Evolutionary conservation across 2,888 invertebrate species (phyloP), one percentile per base, ranked within the genome.

Genomic region (Mimachlamys varia): DNA sequence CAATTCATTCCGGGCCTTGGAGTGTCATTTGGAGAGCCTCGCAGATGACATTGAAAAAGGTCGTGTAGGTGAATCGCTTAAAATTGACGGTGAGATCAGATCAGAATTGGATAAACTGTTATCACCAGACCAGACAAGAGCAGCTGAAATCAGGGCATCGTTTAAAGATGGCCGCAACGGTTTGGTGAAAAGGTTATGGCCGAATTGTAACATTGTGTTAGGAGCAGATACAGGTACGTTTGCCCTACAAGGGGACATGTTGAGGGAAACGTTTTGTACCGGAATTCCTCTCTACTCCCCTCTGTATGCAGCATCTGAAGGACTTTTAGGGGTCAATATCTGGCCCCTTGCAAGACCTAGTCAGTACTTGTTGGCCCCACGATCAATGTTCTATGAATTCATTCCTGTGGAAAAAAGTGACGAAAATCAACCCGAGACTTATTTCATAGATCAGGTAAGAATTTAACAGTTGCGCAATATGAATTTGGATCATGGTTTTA

Each of bases 261-360:
- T 95, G 88, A 90, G 94, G 88, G 93, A 95, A 87, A 93, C 94
- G 0, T 95, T 94, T 90, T 94, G 94, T 90, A 93, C 93, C 89
- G 96, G 94, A 22, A 93, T 95, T 12, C 95, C 95, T 7, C 89
- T 95, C 13, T 96, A 96, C 91, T 96, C 96, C 0, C 96, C 96
- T 0, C 91, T 96, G 27, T 96, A 96, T 94, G 96, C 95, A 27
- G 96, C 96, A 13, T 96, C 96, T 22, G 97, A 97, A 91, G 96
- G 95, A n/a, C 91, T 95, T 22, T 89, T 95, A 22, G 95, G 95
- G 3, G 90, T 95, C 27, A 95, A 95, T 88, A 94, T 95, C 88
- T 95, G 95, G 95, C 95, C 95, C 3, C 88, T 89, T 19, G 92
- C 93, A 15, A 92, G 93, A 53, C 95, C 95, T 0, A 94, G 94